These are phyloP conservation scores for Scaptomyza pallida DNA, from an alignment of 1,140 invertebrate genomes.

Conservation along the genomic window DNA sequence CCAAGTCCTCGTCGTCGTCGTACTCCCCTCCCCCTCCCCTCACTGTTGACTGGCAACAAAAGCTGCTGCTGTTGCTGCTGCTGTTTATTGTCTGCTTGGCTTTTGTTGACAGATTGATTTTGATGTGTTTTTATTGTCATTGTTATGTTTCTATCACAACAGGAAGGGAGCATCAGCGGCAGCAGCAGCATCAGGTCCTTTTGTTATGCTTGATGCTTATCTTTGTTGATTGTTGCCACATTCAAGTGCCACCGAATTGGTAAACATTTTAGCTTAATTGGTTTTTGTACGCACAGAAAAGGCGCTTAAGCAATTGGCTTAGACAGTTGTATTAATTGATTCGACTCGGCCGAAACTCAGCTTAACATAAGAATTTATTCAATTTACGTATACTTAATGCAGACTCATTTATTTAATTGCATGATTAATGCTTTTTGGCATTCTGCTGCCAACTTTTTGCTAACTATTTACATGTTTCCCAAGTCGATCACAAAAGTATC, in stretches of 20 bases:
- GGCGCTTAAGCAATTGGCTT: slow-evolving; percentile 50
- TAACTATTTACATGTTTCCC: neutral
- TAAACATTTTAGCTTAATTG: slow-evolving; percentile 79
- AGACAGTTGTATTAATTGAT: slow-evolving; percentile 35
- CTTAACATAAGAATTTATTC: neutral
- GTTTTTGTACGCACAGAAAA: slow-evolving; percentile 49
- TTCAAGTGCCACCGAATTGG: slow-evolving; percentile 50
- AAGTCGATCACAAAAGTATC: neutral
- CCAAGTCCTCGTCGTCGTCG: too few species aligned
- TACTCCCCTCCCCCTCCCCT: neutral
- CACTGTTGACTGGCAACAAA: slow-evolving; percentile 45
- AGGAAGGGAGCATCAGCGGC: neutral
- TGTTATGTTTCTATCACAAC: slow-evolving; percentile 59
- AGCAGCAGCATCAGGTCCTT: neutral
- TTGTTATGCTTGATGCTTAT: slow-evolving; percentile 11
- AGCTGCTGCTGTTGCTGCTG: too few species aligned
- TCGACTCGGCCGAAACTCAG: too few species aligned
- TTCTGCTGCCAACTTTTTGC: slow-evolving; percentile 19
- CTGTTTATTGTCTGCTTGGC: too few species aligned
- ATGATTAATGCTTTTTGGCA: slow-evolving; percentile 53
- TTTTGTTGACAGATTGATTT: slow-evolving; percentile 80
- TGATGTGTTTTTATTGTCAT: slow-evolving; percentile 81
- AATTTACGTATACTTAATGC: slow-evolving; percentile 15
- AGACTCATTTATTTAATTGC: slow-evolving; percentile 65
- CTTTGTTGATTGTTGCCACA: slow-evolving; percentile 27